phyloP scores from a whole-genome alignment of 2,797 vertebrate genomes.

The Champsocephalus esox region DNA sequence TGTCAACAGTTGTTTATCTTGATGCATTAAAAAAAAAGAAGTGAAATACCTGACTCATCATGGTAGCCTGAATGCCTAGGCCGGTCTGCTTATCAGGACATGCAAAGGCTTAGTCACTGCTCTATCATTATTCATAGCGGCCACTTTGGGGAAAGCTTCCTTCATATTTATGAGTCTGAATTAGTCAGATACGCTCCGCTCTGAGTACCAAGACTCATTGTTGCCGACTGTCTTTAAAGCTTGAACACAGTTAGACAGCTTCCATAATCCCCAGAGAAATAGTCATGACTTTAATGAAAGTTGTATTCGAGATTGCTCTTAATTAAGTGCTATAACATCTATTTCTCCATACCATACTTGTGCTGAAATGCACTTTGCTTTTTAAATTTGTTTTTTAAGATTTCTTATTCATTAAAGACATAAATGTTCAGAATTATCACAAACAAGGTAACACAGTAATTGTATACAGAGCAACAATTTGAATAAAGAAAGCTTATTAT shows the following conservation, averaged over 20 bases:
- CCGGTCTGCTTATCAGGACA: slow-evolving; percentile 25
- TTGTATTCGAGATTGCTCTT: slow-evolving; percentile 3
- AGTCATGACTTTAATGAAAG: not conserved
- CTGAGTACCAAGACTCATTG: slow-evolving; percentile 34
- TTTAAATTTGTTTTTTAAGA: not conserved
- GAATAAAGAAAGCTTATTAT: slow-evolving; percentile 9
- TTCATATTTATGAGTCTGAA: slow-evolving; percentile 57
- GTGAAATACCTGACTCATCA: slow-evolving; percentile 49
- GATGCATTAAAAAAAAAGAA: slow-evolving; percentile 7
- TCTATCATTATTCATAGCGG: slow-evolving; percentile 58
- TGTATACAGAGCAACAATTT: slow-evolving; percentile 1
- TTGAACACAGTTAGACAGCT: slow-evolving; percentile 44
- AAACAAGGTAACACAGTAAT: not conserved
- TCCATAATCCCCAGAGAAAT: slow-evolving; percentile 14
- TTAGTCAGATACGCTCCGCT: slow-evolving; percentile 56
- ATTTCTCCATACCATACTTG: not conserved
- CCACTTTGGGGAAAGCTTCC: slow-evolving; percentile 31
- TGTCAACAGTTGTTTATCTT: slow-evolving; percentile 36
- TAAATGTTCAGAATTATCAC: not conserved
- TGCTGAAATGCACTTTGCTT: not conserved
- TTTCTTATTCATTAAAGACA: not conserved
- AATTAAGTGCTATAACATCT: slow-evolving; percentile 13
- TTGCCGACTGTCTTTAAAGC: slow-evolving; percentile 37
- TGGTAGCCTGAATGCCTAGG: slow-evolving; percentile 18
- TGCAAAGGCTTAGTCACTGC: slow-evolving; percentile 47